Percentiles rank a stretch among this genome's conserved stretches.
phyloP scores from a whole-genome alignment of 1,140 invertebrate genomes.

The Megalonaias nervosa region DNA sequence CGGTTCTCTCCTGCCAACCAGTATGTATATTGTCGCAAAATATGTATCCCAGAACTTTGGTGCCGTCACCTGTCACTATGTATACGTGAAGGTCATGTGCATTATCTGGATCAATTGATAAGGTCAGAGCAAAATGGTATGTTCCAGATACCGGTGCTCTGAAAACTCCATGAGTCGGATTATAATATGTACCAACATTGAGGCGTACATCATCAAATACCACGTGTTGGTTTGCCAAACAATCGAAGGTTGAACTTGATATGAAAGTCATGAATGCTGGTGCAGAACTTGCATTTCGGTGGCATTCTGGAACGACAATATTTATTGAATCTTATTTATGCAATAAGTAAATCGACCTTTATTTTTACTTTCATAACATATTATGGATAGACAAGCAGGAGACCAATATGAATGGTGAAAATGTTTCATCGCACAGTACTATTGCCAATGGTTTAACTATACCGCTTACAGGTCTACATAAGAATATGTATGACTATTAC shows the following conservation, averaged over 20 bases:
- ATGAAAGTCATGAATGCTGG: conserved; percentile 16
- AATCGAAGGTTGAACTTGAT: not conserved
- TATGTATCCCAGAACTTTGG: conserved; percentile 9
- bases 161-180: conserved; percentile 12
- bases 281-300: not conserved
- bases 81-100: not conserved
- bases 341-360: too few relatives aligned
- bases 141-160: conserved; percentile 13
- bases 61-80: conserved; percentile 3
- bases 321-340: too few relatives aligned
- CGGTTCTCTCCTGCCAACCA: conserved; percentile 10
- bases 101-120: not conserved
- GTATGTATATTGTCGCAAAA: conserved; percentile 3
- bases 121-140: conserved; percentile 10
- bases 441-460: too few relatives aligned
- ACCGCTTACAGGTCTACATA: too few relatives aligned
- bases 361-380: too few relatives aligned
- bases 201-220: conserved; percentile 15
- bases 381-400: too few relatives aligned
- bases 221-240: conserved; percentile 5
- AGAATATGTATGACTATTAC: too few relatives aligned
- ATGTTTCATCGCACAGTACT: too few relatives aligned
- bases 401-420: too few relatives aligned
- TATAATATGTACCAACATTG: conserved; percentile 8
- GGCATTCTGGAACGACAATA: too few relatives aligned